phyloP scores from a whole-genome alignment of 2,888 invertebrate species.

The Xestobium rufovillosum region DNA sequence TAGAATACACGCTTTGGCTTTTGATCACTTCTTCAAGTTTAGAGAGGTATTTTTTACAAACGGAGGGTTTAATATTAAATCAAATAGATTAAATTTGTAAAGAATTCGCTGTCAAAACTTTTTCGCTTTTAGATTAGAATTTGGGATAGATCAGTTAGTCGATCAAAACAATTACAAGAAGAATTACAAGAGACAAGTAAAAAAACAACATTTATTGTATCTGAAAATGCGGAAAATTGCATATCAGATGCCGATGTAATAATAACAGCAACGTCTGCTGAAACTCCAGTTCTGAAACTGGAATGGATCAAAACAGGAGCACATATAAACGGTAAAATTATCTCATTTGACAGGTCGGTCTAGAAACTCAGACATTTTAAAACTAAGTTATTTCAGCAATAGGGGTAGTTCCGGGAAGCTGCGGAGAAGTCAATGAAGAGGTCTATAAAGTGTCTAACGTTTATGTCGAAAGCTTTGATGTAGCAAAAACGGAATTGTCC shows the following conservation, averaged over 20 bases:
- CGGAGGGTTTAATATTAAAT: slow-evolving; percentile 16
- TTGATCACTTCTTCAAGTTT: slow-evolving; percentile 44
- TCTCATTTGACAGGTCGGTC: neutral
- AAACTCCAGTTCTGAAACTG: slow-evolving; percentile 45
- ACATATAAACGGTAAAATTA: slow-evolving; percentile 54
- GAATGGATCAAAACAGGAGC: slow-evolving; percentile 49
- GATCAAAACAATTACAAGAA: slow-evolving; percentile 35
- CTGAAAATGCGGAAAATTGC: slow-evolving; percentile 42
- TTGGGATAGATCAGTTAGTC: slow-evolving; percentile 48
- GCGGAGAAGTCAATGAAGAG: slow-evolving; percentile 46
- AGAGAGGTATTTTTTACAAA: slow-evolving; percentile 32
- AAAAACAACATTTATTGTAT: neutral
- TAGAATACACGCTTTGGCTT: slow-evolving; percentile 45
- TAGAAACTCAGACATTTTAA: neutral
- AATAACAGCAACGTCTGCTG: slow-evolving; percentile 51
- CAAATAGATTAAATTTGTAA: neutral
- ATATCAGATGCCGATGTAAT: slow-evolving; percentile 54
- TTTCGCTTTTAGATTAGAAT: slow-evolving; percentile 41
- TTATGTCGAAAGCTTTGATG: slow-evolving; percentile 50
- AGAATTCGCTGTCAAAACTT: slow-evolving; percentile 5
- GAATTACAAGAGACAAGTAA: slow-evolving; percentile 28
- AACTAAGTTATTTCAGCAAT: slow-evolving; percentile 44
- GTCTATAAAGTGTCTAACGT: slow-evolving; percentile 46
- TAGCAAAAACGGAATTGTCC: slow-evolving; percentile 47
- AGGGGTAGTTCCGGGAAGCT: slow-evolving; percentile 48